These are phyloP conservation scores for Candoia aspera DNA, from an alignment of 2,113 vertebrate species.

Conservation along the genomic window DNA sequence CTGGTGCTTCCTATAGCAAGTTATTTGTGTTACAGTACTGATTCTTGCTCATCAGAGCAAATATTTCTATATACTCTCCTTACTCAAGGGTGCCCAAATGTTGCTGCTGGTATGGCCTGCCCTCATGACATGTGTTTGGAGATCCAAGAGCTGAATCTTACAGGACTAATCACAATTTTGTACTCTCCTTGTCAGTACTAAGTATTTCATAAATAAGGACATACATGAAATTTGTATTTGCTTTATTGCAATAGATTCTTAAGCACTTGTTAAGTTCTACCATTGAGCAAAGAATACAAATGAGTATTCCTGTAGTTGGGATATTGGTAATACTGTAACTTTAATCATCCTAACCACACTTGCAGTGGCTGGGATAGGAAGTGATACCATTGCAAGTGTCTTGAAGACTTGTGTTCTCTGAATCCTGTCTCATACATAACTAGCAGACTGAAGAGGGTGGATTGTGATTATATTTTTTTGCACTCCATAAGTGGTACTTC, in stretches of 20 bases:
- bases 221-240: not conserved
- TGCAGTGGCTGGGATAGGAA: not conserved
- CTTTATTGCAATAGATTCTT: constrained; percentile 1
- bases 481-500: constrained; percentile 14
- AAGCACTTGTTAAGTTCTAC: not conserved
- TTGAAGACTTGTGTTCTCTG: constrained; percentile 20
- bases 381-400: not conserved
- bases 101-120: constrained; percentile 60
- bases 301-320: not conserved
- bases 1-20: constrained; percentile 64
- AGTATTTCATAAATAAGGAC: constrained; percentile 15
- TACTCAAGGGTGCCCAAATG: constrained; percentile 66
- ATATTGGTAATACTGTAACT: not conserved
- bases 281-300: not conserved
- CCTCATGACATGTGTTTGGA: constrained; percentile 15
- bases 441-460: constrained; percentile 27
- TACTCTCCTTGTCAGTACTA: constrained; percentile 38
- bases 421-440: constrained; percentile 32
- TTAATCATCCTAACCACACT: constrained; percentile 16
- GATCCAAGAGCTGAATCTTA: constrained; percentile 61
- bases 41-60: constrained; percentile 61
- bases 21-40: constrained; percentile 60
- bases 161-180: constrained; percentile 55
- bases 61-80: constrained; percentile 47
- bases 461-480: constrained; percentile 15